A percentile compares a stretch with the other conserved stretches of the same genome.
phyloP scores from a whole-genome alignment of 2,888 invertebrate species.

The Oscheius sp. region DNA sequence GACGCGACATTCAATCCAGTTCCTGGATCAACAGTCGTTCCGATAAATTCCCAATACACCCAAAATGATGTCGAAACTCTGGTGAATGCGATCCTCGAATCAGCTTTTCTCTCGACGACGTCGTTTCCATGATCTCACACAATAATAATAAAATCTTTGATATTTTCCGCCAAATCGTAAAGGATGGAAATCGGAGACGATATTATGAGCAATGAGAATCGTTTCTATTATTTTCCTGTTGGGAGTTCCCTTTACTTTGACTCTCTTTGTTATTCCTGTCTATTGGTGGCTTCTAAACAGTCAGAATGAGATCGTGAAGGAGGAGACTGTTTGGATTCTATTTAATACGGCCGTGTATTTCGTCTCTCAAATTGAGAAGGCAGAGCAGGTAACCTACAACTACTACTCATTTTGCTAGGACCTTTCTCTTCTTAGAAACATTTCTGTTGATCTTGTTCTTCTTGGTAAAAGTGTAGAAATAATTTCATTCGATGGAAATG shows the following conservation, averaged over 20 bases:
- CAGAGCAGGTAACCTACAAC: background rate
- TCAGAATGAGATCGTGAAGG: background rate
- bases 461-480: constrained; percentile 4
- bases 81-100: background rate
- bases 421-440: background rate
- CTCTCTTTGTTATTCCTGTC: constrained; percentile 1
- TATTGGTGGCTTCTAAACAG: background rate
- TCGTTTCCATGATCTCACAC: background rate
- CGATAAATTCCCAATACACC: background rate
- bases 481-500: background rate
- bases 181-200: background rate
- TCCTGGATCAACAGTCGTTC: background rate
- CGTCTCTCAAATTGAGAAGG: background rate
- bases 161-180: background rate
- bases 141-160: constrained; percentile 18
- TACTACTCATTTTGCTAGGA: background rate
- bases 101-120: background rate
- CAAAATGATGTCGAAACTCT: background rate
- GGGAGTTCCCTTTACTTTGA: background rate
- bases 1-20: background rate
- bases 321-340: background rate
- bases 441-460: background rate
- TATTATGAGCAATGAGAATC: constrained; percentile 10
- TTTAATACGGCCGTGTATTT: constrained; percentile 12
- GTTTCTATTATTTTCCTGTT: background rate